Evolutionary conservation across 2,888 invertebrate species (phyloP), one percentile per base, ranked within the genome.

Genomic region (Cyaniris semiargus): DNA sequence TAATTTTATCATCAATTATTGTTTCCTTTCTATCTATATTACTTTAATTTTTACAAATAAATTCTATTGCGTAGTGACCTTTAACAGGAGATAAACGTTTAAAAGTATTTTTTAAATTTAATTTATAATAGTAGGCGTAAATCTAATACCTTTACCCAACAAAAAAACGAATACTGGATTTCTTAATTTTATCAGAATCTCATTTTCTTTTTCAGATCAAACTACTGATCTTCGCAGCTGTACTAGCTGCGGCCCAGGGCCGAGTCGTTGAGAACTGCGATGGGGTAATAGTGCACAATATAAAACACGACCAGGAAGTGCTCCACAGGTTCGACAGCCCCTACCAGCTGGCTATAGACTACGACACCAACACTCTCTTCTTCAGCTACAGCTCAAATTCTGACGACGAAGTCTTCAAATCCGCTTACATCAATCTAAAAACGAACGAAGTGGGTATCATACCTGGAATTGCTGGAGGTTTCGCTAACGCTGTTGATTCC

Each of bases 281-380:
- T 58, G 83, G 83, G 5, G 75, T 84, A 7, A 70, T 81, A 23
- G 79, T 84, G 4, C 80, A 80, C 71, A 81, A 83, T 15, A 78
- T 83, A 3, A 80, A 81, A 58, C 82, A 85, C 58, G 79, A 80
- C 15, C 80, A 83, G 76, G 86, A 87, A 81, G 38, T 85, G 1
- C 79, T 93, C 3, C 85, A 83, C 76, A 76, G 79, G 1, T 15
- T 89, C 0, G 79, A 82, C 1, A 85, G 84, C 75, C 89, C 92
- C 0, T 92, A 89, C 78, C 90, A 92, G 80, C 78, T 92, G 70
- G 85, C 85, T 0, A 85, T 93, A 31, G 90, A 93, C 78, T 86
- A 89, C 56, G 83, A 87, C n/a, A 90, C 86, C 2, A 88, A 88
- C 76, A 86, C 84, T 1, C 76, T 92, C 38, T 92, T 89, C 82